Conservation (phyloP, 2,888 invertebrate genomes). For the Lycaena phlaeas region DNA sequence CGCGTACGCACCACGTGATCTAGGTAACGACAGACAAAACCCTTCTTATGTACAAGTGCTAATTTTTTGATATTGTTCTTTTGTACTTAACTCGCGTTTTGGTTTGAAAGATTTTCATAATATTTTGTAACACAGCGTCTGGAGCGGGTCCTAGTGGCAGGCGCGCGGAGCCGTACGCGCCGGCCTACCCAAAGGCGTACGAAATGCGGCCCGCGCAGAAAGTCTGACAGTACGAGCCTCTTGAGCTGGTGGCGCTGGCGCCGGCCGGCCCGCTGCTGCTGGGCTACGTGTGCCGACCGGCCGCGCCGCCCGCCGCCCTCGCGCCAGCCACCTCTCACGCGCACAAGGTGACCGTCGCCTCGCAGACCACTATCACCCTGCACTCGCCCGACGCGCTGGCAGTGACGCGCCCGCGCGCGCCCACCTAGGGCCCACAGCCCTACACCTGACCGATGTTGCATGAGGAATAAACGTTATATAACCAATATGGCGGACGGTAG, state of each 20-base stretch:
- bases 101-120: no score
- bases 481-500: no score
- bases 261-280: constrained; percentile 55
- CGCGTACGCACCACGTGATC: constrained; percentile 36
- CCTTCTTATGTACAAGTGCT: constrained; percentile 19
- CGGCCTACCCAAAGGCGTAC: constrained; percentile 81
- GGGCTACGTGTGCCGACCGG: constrained; percentile 48
- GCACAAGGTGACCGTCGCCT: constrained; percentile 38
- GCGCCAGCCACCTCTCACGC: constrained; percentile 15
- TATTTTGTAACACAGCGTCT: no score
- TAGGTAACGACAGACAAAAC: no score
- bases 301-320: constrained; percentile 13
- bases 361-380: constrained; percentile 59
- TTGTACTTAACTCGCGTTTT: no score
- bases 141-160: constrained; percentile 60
- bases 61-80: no score
- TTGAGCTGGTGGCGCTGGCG: constrained; percentile 51
- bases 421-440: constrained; percentile 25
- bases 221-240: constrained; percentile 68
- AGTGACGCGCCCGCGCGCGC: constrained; percentile 26
- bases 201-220: constrained; percentile 85
- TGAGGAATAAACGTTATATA: no score
- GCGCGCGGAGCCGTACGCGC: constrained; percentile 78
- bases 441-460: no score
- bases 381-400: constrained; percentile 50